Evolutionary conservation across 2,113 vertebrate genomes (phyloP).

Genomic region (Pyxicephalus adspersus): DNA sequence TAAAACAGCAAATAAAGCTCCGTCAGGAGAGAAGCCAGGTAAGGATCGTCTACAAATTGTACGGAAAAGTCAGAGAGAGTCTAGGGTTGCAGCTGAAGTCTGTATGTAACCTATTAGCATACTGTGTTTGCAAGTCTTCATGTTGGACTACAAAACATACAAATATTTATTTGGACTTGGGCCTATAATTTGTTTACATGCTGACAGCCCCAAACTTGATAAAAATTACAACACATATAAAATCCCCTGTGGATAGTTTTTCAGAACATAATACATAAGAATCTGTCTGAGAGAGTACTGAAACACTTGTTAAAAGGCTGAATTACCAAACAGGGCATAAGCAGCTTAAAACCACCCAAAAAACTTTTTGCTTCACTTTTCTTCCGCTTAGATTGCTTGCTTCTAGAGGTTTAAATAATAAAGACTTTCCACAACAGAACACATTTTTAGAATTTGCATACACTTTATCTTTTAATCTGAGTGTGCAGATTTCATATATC

Average conservation of each 20-base stretch:
- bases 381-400: constrained; percentile 15
- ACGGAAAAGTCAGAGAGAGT: too few species aligned
- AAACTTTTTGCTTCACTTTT: constrained; percentile 1
- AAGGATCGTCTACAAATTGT: too few species aligned
- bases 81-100: not conserved
- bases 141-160: not conserved
- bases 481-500: not conserved
- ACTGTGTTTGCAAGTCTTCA: not conserved
- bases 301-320: constrained; percentile 15
- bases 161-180: constrained; percentile 12
- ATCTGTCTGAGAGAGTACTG: constrained; percentile 22
- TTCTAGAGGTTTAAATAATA: not conserved
- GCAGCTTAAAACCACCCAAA: constrained; percentile 27
- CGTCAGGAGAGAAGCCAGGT: too few species aligned
- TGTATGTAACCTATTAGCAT: not conserved
- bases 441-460: not conserved
- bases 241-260: constrained; percentile 7
- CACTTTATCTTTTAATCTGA: not conserved
- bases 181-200: constrained; percentile 5
- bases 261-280: constrained; percentile 17
- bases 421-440: not conserved
- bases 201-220: not conserved
- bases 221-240: constrained; percentile 17
- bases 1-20: too few species aligned
- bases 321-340: constrained; percentile 20